Base-by-base conservation (phyloP, 2,113 vertebrate species). In the Zapus hudsonius region DNA sequence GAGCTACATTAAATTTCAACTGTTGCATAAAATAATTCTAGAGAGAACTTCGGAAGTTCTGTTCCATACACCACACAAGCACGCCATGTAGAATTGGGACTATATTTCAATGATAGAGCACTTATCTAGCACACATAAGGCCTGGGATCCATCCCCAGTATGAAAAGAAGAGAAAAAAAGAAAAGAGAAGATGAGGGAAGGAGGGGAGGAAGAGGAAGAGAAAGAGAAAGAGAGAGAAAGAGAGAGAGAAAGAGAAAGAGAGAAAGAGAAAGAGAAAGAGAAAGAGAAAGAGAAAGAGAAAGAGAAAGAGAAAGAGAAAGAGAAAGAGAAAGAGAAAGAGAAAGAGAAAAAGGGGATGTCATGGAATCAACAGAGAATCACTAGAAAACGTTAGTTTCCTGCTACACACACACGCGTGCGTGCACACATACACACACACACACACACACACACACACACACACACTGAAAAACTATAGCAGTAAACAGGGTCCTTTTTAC, bases 1-100 rank as follows among this genome's bases (percentile, higher is more conserved):
- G 4, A n/a, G 89, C 83, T 88, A 92, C 95, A 59, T 82, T 91
- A n/a, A 61, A n/a, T 84, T 63, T 89, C 12, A 63, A 90, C n/a
- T 25, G n/a, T 27, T 84, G 4, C 7, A 33, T 36, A 94, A 96
- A 96, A 88, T 3, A 92, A 83, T 84, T 67, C 10, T 76, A 70
- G 0, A 12, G 22, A 78, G 72, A 72, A 80, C 0, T 36, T 0
- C 66, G 52, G 13, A 19, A 0, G 19, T 92, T 84, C 78, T 83
- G 74, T 52, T 78, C 79, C 73, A 86, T 69, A 76, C 80, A 66
- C 33, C 63, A 87, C 84, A 82, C 42, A 74, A 47, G 22, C 29
- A 80, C 33, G 64, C 47, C 42, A 80, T 40, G 20, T 29, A 86
- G 33, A 40, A 20, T 9, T 70, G 19, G 42, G 7, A 4, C 9